Evolutionary conservation across 2,113 vertebrate genomes (phyloP), one percentile per base, ranked within the genome.

Genomic region (Pyxicephalus adspersus): DNA sequence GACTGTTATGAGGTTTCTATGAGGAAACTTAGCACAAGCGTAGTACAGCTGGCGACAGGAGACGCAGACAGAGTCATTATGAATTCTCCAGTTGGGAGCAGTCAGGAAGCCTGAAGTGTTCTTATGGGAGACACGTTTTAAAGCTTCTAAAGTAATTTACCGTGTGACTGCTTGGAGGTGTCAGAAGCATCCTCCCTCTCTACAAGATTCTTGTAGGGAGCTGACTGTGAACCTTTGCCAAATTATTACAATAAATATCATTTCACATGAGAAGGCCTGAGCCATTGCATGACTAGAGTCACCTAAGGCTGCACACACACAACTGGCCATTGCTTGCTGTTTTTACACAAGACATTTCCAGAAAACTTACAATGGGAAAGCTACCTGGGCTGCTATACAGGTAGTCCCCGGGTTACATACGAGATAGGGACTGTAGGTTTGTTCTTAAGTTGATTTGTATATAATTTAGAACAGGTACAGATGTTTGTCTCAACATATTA

Each of bases 51-150:
- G 26, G 16, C 17, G 63, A 60, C 9, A 61, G 15, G 5, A 65
- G 29, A 34, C 31, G 18, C 6, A 67, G 38, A 65, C 8, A 31
- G 17, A 31, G 16, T 8, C 63, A 65, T 45, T n/a, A 67, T 67
- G 29, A n/a, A 67, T 67, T 67, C 13, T 67, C 34, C 18, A n/a
- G 34, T 67, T 67, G 11, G 31, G 64, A 45, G 16, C 61, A 64
- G 61, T 15, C 61, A 64, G 60, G 23, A 63, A 17, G 23, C 15
- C 17, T n/a, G 18, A n/a, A 34, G 31, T 67, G 4, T 67, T 67
- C 64, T 38, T 26, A 67, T 67, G 64, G 64, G 64, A 67, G 64
- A 45, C 34, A 45, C 64, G 64, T 67, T 29, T 67, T 67, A 34
- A 29, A 20, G 64, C 26, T 34, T 67, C 31, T 34, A 1, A 67